Evolutionary conservation across 92 coral and sea anemone species (phyloP), one percentile per base, ranked within the genome.

Genomic region (Phymanthus crucifer): DNA sequence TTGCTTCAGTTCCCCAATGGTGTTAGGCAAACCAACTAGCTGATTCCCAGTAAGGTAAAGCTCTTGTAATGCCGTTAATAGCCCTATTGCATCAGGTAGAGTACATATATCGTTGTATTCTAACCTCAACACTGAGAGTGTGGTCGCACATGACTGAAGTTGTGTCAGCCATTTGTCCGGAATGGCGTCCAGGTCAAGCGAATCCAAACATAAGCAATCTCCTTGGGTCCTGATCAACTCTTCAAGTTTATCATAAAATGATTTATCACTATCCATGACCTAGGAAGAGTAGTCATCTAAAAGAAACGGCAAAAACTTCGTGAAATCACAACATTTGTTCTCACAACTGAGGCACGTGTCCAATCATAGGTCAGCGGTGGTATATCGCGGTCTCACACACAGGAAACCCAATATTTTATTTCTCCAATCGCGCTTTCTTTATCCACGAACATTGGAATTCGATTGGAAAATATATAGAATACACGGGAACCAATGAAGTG

Each of bases 21-120:
- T 71, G 37, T 75, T 78, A 21, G 98, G 95, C 26, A 95, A 92
- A 47, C 69, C 61, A 38, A 32, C 61, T 36, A 95, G 77, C 75
- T 78, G 86, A 75, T 95, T 95, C 40, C 98, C 98, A 19, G 89
- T 90, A 18, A 86, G 87, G 36, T 94, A 90, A 17, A 95, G 76
- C 52, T 86, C 93, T 80, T 72, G 80, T 35, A 95, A 68, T n/a
- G 85, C 67, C 56, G 43, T 37, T 4, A 95, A 78, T 57, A 47
- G 7, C 66, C 88, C 87, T 52, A 90, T 74, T 6, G 88, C 91
- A 13, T 70, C 76, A 13, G 98, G 98, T 58, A 95, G 75, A 67
- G 45, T 43, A 31, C 61, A 38, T 75, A 95, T 83, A 40, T 95
- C 94, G 43, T 95, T 95, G 86, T 89, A 95, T 76, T 95, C 97